Percentiles rank a stretch among this genome's conserved stretches.
Evolutionary conservation across 53 echinoderm and acorn worm genomes (phyloP).

Genomic region (Crossaster papposus): DNA sequence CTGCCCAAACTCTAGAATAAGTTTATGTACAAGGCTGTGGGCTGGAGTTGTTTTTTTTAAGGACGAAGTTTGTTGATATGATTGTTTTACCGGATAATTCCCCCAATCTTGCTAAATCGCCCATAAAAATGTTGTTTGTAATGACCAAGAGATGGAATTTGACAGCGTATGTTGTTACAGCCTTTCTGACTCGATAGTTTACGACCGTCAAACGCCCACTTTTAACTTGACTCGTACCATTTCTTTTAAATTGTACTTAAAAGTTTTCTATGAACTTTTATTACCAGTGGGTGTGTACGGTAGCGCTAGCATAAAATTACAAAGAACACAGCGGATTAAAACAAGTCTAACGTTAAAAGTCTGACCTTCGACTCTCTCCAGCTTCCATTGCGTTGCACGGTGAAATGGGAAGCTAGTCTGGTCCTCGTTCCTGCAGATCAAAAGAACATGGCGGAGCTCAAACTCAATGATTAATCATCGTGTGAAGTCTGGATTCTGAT

Average conservation of each 20-base stretch:
- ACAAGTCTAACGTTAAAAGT: conserved; percentile 15
- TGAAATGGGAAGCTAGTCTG: not conserved
- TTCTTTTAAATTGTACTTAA: not conserved
- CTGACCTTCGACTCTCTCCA: not conserved
- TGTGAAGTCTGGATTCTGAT: conserved; percentile 21
- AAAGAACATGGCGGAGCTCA: conserved; percentile 51
- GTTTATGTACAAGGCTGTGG: no score
- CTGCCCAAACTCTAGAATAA: no score
- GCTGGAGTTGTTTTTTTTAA: no score
- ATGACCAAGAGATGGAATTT: not conserved
- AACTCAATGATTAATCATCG: not conserved
- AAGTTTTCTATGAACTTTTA: not conserved
- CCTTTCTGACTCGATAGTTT: not conserved
- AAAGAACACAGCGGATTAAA: not conserved
- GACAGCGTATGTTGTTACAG: not conserved
- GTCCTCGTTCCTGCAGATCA: conserved; percentile 5
- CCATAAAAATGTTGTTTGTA: no score
- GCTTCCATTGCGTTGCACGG: not conserved
- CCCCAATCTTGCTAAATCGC: no score
- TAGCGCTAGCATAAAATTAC: not conserved
- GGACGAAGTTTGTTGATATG: no score
- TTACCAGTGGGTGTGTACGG: no score
- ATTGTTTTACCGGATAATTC: no score
- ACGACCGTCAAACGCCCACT: not conserved
- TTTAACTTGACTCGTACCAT: conserved; percentile 2